Conservation (phyloP, 2,797 vertebrate species). For the Mus caroli region DNA sequence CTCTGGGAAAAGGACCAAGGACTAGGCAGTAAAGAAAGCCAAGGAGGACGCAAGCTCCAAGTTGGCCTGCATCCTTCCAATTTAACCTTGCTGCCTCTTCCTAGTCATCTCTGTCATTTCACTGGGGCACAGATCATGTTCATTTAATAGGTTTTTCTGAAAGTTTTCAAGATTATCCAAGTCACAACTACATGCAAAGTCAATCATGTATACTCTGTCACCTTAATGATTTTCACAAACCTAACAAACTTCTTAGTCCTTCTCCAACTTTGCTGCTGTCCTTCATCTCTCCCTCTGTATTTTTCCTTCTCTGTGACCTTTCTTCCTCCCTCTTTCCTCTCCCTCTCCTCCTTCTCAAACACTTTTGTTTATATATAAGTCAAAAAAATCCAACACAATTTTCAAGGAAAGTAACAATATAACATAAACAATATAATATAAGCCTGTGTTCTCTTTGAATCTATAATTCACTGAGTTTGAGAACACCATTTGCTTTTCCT, state of each 20-base stretch:
- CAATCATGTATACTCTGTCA: slow-evolving; percentile 25
- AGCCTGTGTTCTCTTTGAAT: slow-evolving; percentile 57
- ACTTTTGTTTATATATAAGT: background rate
- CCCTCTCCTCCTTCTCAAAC: background rate
- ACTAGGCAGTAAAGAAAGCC: background rate
- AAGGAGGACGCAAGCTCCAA: slow-evolving; percentile 32
- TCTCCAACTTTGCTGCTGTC: background rate
- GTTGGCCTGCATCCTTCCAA: background rate
- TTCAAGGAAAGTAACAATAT: background rate
- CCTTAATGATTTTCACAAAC: slow-evolving; percentile 59
- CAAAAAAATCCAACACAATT: slow-evolving; percentile 1
- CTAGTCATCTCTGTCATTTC: slow-evolving; percentile 56
- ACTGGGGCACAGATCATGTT: slow-evolving; percentile 3
- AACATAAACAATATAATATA: slow-evolving; percentile 3
- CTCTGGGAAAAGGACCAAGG: slow-evolving; percentile 15
- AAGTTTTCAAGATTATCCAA: slow-evolving; percentile 57
- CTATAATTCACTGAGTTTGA: slow-evolving; percentile 55
- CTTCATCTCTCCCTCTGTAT: background rate
- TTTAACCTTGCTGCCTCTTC: slow-evolving; percentile 53
- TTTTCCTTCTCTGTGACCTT: background rate
- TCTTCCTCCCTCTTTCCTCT: background rate
- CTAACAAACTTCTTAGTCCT: background rate
- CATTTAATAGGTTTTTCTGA: slow-evolving; percentile 49
- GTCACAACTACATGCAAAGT: slow-evolving; percentile 56
- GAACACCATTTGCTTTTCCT: slow-evolving; percentile 16